Conservation (phyloP, 1,140 invertebrate genomes). For the Heliconius hermathena region DNA sequence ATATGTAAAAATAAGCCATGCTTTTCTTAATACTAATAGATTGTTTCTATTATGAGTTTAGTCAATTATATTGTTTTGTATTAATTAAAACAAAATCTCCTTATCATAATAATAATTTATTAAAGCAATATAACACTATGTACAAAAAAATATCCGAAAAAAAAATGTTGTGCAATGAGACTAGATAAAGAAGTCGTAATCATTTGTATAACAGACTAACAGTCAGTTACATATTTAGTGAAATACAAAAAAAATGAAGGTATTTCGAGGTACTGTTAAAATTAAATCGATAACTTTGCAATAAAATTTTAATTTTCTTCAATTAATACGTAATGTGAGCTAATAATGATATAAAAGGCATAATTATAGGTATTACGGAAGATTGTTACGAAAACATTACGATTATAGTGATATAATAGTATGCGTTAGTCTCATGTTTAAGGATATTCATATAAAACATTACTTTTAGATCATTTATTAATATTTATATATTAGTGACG, state of each 20-base stretch:
- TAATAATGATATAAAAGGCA: slow-evolving; percentile 27
- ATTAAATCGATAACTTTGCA: neutral
- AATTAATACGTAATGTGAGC: slow-evolving; percentile 19
- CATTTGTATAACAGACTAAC: slow-evolving; percentile 48
- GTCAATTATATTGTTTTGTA: neutral
- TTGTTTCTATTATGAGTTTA: neutral
- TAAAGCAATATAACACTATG: neutral
- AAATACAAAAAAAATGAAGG: slow-evolving; percentile 27
- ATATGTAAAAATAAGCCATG: neutral
- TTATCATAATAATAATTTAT: neutral
- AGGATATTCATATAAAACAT: neutral
- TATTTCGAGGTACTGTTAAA: slow-evolving; percentile 13
- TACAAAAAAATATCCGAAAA: neutral
- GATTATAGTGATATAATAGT: slow-evolving; percentile 25
- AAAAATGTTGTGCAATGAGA: slow-evolving; percentile 58
- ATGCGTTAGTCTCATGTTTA: neutral
- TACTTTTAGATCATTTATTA: neutral
- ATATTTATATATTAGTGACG: neutral
- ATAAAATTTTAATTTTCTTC: slow-evolving; percentile 17
- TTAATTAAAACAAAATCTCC: neutral
- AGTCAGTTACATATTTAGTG: slow-evolving; percentile 51
- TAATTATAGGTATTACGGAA: slow-evolving; percentile 31
- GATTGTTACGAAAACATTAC: slow-evolving; percentile 33
- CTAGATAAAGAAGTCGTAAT: slow-evolving; percentile 41
- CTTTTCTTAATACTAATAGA: no score